These are phyloP conservation scores for Alfaro cultratus DNA, from an alignment of 2,797 vertebrate species.

Conservation along the genomic window DNA sequence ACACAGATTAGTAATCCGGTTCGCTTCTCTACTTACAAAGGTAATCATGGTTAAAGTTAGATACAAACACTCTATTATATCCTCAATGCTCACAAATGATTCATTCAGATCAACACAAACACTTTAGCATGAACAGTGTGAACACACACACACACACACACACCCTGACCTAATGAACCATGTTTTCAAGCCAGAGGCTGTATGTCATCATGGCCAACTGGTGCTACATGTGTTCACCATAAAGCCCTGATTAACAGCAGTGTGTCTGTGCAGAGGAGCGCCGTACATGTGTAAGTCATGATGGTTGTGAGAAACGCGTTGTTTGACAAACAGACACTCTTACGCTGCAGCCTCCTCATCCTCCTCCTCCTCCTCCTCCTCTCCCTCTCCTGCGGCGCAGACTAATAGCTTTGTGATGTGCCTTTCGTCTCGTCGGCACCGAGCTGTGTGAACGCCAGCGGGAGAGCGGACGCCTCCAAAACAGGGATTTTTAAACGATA, in stretches of 20 bases:
- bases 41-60: constrained; percentile 21
- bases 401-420: constrained; percentile 50
- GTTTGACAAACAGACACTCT: constrained; percentile 21
- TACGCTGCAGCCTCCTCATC: constrained; percentile 4
- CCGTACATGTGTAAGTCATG: constrained; percentile 27
- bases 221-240: constrained; percentile 62
- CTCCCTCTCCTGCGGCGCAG: constrained; percentile 12
- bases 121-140: not conserved
- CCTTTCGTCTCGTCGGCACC: constrained; percentile 37
- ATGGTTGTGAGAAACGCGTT: constrained; percentile 42
- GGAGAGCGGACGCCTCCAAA: constrained; percentile 28
- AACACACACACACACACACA: constrained; percentile 23
- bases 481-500: constrained; percentile 20
- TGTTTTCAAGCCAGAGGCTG: constrained; percentile 39
- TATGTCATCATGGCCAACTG: constrained; percentile 59
- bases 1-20: constrained; percentile 37
- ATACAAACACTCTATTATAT: constrained; percentile 7
- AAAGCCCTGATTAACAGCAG: constrained; percentile 62
- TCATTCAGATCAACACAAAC: not conserved
- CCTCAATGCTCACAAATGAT: not conserved
- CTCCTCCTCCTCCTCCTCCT: not conserved
- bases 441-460: constrained; percentile 22
- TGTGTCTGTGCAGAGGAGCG: constrained; percentile 15
- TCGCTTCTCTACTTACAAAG: constrained; percentile 5
- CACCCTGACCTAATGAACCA: constrained; percentile 51